phyloP scores from a whole-genome alignment of 2,113 vertebrate species.

The Apteryx owenii region DNA sequence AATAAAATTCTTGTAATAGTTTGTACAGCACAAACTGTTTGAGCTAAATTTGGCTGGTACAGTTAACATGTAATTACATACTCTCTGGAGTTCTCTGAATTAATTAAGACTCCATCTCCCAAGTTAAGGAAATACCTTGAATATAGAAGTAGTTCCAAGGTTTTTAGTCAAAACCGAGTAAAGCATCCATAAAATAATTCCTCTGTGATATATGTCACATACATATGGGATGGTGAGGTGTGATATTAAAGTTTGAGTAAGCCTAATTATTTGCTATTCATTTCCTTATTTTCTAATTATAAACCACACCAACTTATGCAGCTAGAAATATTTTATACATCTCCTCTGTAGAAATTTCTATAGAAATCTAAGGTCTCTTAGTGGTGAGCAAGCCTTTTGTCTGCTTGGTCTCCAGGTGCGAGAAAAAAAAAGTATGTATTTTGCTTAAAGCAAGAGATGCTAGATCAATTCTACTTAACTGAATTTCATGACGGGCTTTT shows the following conservation, averaged over 20 bases:
- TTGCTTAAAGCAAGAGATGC: not conserved
- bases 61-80: not conserved
- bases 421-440: not conserved
- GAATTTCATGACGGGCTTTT: slow-evolving; percentile 18
- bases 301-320: not conserved
- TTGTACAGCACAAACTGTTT: not conserved
- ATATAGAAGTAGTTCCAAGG: not conserved
- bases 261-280: not conserved
- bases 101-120: not conserved
- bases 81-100: not conserved
- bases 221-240: not conserved
- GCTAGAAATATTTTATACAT: not conserved
- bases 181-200: not conserved
- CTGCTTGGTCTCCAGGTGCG: not conserved
- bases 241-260: not conserved
- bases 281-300: not conserved
- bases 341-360: not conserved
- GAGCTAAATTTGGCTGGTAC: not conserved
- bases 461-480: not conserved
- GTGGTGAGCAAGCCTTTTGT: not conserved
- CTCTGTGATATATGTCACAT: not conserved
- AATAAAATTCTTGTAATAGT: slow-evolving; percentile 49
- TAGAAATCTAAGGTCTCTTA: not conserved
- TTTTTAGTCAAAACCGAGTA: not conserved
- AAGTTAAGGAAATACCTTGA: not conserved